Conservation (phyloP, 1,140 invertebrate genomes). For the Coenobita brevimanus region DNA sequence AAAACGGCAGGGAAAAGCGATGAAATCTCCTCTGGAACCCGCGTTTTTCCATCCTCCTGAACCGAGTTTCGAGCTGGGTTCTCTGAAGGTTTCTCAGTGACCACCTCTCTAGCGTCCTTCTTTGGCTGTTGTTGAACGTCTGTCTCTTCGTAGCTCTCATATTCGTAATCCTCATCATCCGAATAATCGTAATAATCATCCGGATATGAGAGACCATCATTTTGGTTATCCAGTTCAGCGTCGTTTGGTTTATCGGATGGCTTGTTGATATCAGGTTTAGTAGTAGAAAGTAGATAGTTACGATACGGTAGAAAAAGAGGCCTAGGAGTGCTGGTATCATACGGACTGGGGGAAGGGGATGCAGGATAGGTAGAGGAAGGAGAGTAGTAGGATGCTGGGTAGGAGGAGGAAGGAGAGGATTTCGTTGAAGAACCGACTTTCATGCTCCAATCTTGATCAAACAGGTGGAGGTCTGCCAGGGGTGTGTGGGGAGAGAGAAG, state of each 20-base stretch:
- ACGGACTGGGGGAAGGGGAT: not conserved
- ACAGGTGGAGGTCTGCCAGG: slow-evolving; percentile 36
- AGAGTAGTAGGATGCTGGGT: not conserved
- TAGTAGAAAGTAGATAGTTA: not conserved
- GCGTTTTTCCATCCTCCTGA: not conserved
- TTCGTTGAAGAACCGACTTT: slow-evolving; percentile 26
- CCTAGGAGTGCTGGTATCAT: not conserved
- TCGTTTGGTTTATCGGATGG: no score
- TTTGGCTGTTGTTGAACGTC: not conserved
- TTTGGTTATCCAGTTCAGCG: no score
- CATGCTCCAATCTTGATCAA: slow-evolving; percentile 58
- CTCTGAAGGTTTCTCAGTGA: not conserved
- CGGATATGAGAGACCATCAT: not conserved
- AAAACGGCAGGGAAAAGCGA: not conserved
- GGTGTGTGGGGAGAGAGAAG: not conserved
- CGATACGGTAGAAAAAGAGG: slow-evolving; percentile 5
- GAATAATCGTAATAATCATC: not conserved
- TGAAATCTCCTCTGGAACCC: not conserved
- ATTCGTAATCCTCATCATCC: not conserved
- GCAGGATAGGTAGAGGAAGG: not conserved
- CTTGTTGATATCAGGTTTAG: not conserved
- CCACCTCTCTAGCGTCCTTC: not conserved
- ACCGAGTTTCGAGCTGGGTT: not conserved
- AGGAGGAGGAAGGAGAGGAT: slow-evolving; percentile 12
- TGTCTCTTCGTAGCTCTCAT: not conserved